A percentile compares a stretch with the other conserved stretches of the same genome.
Conservation (phyloP, 2,888 invertebrate genomes). For the Drosophila mayaguana region DNA sequence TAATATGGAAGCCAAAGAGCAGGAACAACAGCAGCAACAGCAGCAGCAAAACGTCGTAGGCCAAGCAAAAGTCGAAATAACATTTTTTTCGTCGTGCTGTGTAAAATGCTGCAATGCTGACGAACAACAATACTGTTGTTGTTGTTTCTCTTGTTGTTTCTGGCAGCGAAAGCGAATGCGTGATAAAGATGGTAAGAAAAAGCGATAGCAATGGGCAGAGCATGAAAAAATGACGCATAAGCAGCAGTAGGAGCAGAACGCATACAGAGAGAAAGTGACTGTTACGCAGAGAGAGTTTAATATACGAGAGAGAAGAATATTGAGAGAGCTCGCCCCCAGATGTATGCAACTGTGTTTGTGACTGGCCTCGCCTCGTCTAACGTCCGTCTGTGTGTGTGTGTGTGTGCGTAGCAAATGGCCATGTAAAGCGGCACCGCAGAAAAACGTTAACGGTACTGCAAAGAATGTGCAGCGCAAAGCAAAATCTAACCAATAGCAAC, state of each 20-base stretch:
- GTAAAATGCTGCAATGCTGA: constrained; percentile 80
- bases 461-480: constrained; percentile 69
- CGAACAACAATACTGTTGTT: constrained; percentile 34
- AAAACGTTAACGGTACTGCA: constrained; percentile 72
- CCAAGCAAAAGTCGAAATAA: constrained; percentile 29
- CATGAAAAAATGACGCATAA: constrained; percentile 76
- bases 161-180: constrained; percentile 40
- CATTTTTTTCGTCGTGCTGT: constrained; percentile 53
- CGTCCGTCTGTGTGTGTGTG: constrained; percentile 7
- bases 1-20: constrained; percentile 52
- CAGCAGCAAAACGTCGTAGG: constrained; percentile 48
- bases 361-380: constrained; percentile 21
- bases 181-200: constrained; percentile 72
- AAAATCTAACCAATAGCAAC: constrained; percentile 9
- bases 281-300: background rate
- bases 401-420: constrained; percentile 63
- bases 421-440: constrained; percentile 69
- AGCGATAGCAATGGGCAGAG: constrained; percentile 40
- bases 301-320: background rate
- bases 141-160: constrained; percentile 38
- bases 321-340: constrained; percentile 38
- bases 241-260: constrained; percentile 31
- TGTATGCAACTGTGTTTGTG: constrained; percentile 55
- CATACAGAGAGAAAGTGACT: background rate
- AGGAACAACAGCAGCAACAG: constrained; percentile 10